These are phyloP conservation scores for Cerceris rybyensis DNA, from an alignment of 2,888 invertebrate species.

Conservation along the genomic window DNA sequence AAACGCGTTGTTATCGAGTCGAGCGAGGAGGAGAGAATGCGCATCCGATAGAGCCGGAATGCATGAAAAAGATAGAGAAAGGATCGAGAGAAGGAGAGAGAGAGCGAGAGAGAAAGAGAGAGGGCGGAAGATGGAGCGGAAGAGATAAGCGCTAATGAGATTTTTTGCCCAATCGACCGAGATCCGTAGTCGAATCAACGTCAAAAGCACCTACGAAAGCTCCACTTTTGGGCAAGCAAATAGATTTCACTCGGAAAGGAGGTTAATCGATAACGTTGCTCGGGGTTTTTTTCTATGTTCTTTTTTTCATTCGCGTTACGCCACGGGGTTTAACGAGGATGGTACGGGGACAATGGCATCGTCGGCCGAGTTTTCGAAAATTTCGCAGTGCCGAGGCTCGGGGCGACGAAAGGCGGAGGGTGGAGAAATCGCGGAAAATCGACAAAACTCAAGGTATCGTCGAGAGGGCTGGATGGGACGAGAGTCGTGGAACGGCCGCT, in stretches of 20 bases:
- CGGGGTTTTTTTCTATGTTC: slow-evolving; percentile 1
- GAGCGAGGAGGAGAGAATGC: neutral
- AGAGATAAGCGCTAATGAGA: slow-evolving; percentile 46
- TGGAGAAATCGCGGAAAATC: slow-evolving; percentile 5
- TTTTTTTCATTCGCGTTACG: slow-evolving; percentile 10
- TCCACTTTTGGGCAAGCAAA: slow-evolving; percentile 26
- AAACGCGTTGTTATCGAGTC: slow-evolving; percentile 51
- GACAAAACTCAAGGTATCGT: slow-evolving; percentile 12
- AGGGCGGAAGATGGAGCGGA: neutral
- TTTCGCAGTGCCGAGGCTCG: neutral
- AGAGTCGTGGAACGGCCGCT: slow-evolving; percentile 38
- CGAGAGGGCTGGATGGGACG: slow-evolving; percentile 10
- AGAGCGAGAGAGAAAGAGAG: neutral
- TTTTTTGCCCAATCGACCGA: slow-evolving; percentile 40
- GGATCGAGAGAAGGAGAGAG: neutral
- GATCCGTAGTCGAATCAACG: slow-evolving; percentile 22
- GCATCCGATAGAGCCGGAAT: neutral
- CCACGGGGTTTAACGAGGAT: neutral
- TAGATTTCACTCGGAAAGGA: slow-evolving; percentile 25
- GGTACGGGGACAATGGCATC: neutral
- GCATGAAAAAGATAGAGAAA: neutral
- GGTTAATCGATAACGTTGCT: slow-evolving; percentile 49
- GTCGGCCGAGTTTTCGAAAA: neutral
- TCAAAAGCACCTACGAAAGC: slow-evolving; percentile 3
- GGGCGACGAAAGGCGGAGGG: neutral